These are phyloP conservation scores for Xiphias gladius DNA, from an alignment of 2,113 vertebrate species.

Conservation along the genomic window DNA sequence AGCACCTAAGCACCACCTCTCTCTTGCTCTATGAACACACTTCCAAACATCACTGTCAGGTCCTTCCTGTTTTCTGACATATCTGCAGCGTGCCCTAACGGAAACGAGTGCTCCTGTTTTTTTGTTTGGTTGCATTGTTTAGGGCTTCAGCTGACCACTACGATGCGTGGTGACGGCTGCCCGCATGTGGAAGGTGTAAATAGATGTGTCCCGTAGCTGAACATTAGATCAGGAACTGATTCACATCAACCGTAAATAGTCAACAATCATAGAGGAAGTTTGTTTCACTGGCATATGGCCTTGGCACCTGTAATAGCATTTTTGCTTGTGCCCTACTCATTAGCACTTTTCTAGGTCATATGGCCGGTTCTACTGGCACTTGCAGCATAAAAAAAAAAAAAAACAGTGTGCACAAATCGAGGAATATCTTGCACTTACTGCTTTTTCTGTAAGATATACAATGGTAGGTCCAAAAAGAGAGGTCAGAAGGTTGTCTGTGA, in stretches of 20 bases:
- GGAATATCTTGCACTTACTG: not conserved
- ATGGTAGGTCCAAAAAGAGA: too few relatives aligned
- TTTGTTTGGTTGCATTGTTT: constrained; percentile 48
- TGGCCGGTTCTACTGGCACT: not conserved
- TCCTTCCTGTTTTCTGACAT: constrained; percentile 82
- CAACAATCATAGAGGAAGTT: constrained; percentile 26
- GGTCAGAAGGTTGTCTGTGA: not conserved
- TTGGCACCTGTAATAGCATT: constrained; percentile 1
- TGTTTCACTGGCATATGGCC: constrained; percentile 10
- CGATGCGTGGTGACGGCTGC: not conserved
- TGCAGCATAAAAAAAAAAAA: not conserved
- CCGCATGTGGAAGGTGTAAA: not conserved
- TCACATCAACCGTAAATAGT: constrained; percentile 26
- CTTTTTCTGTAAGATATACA: too few relatives aligned
- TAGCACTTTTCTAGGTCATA: not conserved
- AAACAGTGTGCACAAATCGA: not conserved
- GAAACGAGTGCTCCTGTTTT: constrained; percentile 56
- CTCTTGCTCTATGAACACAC: constrained; percentile 32
- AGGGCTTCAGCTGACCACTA: constrained; percentile 8
- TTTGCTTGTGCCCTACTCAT: not conserved
- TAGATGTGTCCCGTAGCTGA: not conserved
- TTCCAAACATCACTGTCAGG: constrained; percentile 57
- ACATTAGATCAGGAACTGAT: constrained; percentile 52
- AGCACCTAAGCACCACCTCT: constrained; percentile 23
- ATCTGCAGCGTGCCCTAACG: constrained; percentile 40